A percentile compares a stretch with the other conserved stretches of the same genome.
Conservation (phyloP, 2,113 vertebrate species). For the Oncorhynchus gorbuscha region DNA sequence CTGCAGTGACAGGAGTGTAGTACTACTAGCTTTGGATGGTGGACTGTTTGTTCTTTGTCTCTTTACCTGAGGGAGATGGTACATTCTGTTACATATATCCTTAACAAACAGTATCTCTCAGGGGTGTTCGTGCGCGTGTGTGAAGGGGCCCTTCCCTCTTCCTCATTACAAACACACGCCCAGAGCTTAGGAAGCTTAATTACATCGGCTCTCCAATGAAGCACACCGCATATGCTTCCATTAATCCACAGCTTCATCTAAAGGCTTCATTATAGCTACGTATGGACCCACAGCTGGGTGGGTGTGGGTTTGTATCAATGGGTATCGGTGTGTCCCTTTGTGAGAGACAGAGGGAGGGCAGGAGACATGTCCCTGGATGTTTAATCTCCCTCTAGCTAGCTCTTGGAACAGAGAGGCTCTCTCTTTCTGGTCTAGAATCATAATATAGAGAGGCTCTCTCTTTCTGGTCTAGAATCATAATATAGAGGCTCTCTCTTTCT, state of each 20-base stretch:
- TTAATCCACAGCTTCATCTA: conserved; percentile 62
- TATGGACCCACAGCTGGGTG: conserved; percentile 63
- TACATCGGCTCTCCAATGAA: conserved; percentile 54
- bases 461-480: background rate
- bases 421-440: too few relatives aligned
- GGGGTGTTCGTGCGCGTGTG: background rate
- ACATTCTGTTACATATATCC: too few relatives aligned
- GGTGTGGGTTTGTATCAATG: background rate
- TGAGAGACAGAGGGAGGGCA: background rate
- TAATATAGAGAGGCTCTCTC: too few relatives aligned
- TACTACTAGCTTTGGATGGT: too few relatives aligned
- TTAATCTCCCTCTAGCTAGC: background rate
- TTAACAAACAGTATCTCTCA: too few relatives aligned
- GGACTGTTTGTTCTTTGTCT: too few relatives aligned
- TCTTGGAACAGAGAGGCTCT: background rate
- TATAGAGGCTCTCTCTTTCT: too few relatives aligned
- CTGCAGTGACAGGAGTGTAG: too few relatives aligned
- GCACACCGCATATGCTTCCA: conserved; percentile 63
- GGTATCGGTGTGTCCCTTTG: background rate
- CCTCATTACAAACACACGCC: conserved; percentile 32
- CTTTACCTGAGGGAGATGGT: too few relatives aligned
- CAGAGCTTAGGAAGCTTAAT: conserved; percentile 58
- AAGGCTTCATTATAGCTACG: conserved; percentile 69
- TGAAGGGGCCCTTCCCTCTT: background rate
- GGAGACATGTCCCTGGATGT: background rate